Percentiles rank a stretch among this genome's conserved stretches.
Conservation (phyloP, 2,888 invertebrate genomes). For the Acleris laterana region DNA sequence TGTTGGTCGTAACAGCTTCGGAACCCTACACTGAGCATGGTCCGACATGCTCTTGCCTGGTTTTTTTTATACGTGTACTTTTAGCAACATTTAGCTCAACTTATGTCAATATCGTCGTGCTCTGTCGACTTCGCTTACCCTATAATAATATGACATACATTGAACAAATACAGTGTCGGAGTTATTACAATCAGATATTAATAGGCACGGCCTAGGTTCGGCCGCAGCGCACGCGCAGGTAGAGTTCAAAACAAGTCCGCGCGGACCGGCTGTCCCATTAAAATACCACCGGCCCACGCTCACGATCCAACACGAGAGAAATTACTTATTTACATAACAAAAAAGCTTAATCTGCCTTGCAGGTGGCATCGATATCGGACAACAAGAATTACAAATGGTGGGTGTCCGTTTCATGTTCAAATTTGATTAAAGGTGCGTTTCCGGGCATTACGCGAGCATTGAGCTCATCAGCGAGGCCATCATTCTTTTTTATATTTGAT, state of each 20-base stretch:
- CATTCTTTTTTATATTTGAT: too few species aligned
- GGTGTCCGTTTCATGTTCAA: constrained; percentile 21
- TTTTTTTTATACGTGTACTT: too few species aligned
- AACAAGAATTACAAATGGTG: constrained; percentile 27
- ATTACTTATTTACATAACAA: constrained; percentile 47
- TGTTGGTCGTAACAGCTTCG: too few species aligned
- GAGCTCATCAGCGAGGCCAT: too few species aligned
- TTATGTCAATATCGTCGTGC: too few species aligned
- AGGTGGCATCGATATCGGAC: constrained; percentile 25
- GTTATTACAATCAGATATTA: not conserved
- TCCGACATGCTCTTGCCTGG: too few species aligned
- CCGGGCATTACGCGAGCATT: not conserved
- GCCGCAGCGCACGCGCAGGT: constrained; percentile 26
- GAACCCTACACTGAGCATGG: too few species aligned
- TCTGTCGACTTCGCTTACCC: too few species aligned
- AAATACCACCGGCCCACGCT: constrained; percentile 63
- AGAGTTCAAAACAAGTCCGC: constrained; percentile 25
- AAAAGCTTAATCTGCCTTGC: constrained; percentile 28
- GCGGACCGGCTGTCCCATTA: constrained; percentile 55
- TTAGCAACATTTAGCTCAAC: too few species aligned
- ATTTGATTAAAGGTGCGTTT: constrained; percentile 24
- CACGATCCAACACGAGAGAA: constrained; percentile 43
- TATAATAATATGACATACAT: too few species aligned
- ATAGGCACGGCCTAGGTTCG: constrained; percentile 24
- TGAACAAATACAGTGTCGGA: too few species aligned